Percentiles rank a stretch among this genome's conserved stretches.
phyloP scores from a whole-genome alignment of 2,888 invertebrate species.

The Ellobium chinense region DNA sequence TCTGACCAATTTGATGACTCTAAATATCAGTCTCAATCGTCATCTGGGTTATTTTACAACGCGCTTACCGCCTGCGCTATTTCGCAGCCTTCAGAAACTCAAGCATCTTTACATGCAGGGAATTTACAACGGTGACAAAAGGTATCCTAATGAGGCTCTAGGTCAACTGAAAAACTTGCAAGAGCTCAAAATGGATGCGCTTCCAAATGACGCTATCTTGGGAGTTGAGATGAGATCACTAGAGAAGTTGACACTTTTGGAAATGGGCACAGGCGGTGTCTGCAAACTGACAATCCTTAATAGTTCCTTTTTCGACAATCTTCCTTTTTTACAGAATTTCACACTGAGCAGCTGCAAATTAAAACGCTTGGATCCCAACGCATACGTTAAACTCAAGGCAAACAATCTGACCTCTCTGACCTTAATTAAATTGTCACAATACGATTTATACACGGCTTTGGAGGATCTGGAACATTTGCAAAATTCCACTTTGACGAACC shows the following conservation, averaged over 20 bases:
- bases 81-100: not conserved
- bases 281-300: not conserved
- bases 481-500: not conserved
- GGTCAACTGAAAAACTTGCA: too few species aligned
- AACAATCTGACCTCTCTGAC: not conserved
- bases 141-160: not conserved
- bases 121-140: not conserved
- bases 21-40: not conserved
- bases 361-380: not conserved
- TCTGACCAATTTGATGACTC: not conserved
- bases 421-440: not conserved
- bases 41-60: not conserved
- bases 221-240: conserved; percentile 19
- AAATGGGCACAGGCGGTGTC: too few species aligned
- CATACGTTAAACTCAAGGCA: not conserved
- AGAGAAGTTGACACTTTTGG: not conserved
- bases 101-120: not conserved
- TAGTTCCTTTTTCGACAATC: conserved; percentile 9
- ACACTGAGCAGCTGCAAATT: not conserved
- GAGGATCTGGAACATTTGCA: not conserved
- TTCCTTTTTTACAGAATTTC: not conserved
- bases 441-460: conserved; percentile 14
- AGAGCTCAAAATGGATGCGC: not conserved
- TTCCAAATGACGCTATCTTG: not conserved
- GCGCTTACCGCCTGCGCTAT: not conserved